phyloP scores from a whole-genome alignment of 2,113 vertebrate genomes.

The Progne subis region DNA sequence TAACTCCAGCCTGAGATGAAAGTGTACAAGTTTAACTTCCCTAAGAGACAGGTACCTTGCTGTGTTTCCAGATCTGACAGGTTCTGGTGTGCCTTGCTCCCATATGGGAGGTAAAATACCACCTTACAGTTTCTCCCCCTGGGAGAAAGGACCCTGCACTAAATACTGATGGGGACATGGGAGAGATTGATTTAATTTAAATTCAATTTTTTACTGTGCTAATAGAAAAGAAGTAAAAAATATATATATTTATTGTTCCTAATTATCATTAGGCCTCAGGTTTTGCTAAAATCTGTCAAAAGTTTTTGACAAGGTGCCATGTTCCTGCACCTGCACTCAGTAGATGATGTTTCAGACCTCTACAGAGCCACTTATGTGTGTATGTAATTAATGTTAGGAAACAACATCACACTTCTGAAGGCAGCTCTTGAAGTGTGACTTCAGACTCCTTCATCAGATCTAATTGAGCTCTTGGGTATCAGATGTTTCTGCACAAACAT shows the following conservation, averaged over 20 bases:
- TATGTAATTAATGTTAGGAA: not conserved
- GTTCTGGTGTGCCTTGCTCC: not conserved
- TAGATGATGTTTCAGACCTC: not conserved
- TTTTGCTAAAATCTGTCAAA: not conserved
- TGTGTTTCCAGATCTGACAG: not conserved
- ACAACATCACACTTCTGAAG: not conserved
- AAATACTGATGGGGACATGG: not conserved
- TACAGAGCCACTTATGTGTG: fast-evolving
- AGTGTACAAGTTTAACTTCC: not conserved
- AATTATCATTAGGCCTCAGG: not conserved
- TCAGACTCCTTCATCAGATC: not conserved
- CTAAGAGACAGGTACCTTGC: not conserved
- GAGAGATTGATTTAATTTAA: not conserved
- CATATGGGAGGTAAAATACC: not conserved
- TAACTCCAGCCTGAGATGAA: conserved; percentile 19
- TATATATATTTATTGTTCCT: not conserved
- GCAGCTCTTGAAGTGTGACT: not conserved
- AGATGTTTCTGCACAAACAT: not conserved
- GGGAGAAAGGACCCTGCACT: not conserved
- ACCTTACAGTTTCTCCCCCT: fast-evolving
- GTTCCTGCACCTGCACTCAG: not conserved
- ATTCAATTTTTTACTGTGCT: not conserved
- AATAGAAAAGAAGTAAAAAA: not conserved
- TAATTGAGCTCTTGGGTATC: not conserved
- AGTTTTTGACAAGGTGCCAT: not conserved